Percentiles rank a stretch among this genome's conserved stretches.
Conservation (phyloP, 2,888 invertebrate genomes). For the Oxycera nigricornis region DNA sequence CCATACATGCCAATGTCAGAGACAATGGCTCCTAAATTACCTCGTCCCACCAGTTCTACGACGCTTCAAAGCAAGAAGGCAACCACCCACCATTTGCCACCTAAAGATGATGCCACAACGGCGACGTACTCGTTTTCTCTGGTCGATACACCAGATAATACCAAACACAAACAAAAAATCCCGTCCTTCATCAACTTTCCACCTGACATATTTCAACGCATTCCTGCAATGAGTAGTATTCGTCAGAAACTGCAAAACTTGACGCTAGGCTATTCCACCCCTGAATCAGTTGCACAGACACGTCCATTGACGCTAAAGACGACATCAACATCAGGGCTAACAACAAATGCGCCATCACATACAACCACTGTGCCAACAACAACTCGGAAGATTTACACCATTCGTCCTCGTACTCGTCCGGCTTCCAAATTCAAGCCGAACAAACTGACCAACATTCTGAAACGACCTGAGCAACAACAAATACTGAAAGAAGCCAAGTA, state of each 20-base stretch:
- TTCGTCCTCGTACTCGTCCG: conserved; percentile 61
- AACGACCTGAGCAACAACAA: conserved; percentile 36
- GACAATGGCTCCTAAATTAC: conserved; percentile 61
- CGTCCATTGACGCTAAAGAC: conserved; percentile 48
- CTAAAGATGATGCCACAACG: conserved; percentile 55
- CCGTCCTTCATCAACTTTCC: conserved; percentile 61
- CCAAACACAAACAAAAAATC: conserved; percentile 51
- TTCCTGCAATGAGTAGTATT: conserved; percentile 22
- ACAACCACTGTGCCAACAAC: conserved; percentile 53
- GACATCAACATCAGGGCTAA: conserved; percentile 42
- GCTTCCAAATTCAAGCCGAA: conserved; percentile 62
- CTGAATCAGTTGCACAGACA: conserved; percentile 62
- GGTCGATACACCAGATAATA: conserved; percentile 49
- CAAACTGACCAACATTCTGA: conserved; percentile 55
- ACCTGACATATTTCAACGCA: conserved; percentile 58
- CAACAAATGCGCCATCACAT: conserved; percentile 47
- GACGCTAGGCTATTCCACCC: conserved; percentile 21
- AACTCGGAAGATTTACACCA: conserved; percentile 59
- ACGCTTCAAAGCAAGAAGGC: not conserved
- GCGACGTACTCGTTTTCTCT: conserved; percentile 52
- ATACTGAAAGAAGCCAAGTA: conserved; percentile 42
- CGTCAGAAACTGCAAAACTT: conserved; percentile 23
- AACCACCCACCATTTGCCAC: conserved; percentile 27
- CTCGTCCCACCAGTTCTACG: conserved; percentile 45
- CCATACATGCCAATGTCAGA: conserved; percentile 71